phyloP scores from a whole-genome alignment of 2,113 vertebrate species.

The Glareola pratincola region DNA sequence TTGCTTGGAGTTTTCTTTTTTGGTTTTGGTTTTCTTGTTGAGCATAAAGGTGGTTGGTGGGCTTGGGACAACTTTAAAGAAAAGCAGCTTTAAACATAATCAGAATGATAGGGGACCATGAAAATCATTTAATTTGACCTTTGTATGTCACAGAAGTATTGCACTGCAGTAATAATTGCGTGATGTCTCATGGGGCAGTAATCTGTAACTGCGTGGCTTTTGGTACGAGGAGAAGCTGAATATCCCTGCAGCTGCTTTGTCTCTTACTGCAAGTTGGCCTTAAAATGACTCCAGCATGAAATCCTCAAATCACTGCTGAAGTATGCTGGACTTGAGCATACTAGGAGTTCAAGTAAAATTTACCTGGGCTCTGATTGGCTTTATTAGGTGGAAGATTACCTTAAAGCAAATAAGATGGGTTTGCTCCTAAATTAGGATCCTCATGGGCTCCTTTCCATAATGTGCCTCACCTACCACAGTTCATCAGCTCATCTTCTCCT shows the following conservation, averaged over 20 bases:
- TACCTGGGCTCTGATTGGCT: neutral
- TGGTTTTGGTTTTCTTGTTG: neutral
- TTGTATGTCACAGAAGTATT: rapidly evolving
- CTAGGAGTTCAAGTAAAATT: neutral
- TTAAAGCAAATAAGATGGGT: neutral
- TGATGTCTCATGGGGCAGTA: too few relatives aligned
- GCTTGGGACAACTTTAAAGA: neutral
- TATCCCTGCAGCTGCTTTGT: too few relatives aligned
- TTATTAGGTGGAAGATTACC: neutral
- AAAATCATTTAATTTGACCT: neutral
- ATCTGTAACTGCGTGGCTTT: neutral
- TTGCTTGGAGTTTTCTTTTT: neutral
- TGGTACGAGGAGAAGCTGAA: neutral
- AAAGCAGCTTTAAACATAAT: neutral
- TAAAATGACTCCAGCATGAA: neutral
- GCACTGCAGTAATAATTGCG: neutral
- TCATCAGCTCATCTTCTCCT: neutral
- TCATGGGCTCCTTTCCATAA: neutral
- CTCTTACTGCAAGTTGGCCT: neutral
- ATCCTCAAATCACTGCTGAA: neutral
- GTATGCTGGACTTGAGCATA: neutral
- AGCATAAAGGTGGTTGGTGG: neutral
- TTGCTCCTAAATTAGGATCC: neutral
- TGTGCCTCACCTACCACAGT: neutral
- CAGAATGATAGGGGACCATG: neutral